These are phyloP conservation scores for Paramisgurnus dabryanus DNA, from an alignment of 2,113 vertebrate genomes.

Conservation along the genomic window DNA sequence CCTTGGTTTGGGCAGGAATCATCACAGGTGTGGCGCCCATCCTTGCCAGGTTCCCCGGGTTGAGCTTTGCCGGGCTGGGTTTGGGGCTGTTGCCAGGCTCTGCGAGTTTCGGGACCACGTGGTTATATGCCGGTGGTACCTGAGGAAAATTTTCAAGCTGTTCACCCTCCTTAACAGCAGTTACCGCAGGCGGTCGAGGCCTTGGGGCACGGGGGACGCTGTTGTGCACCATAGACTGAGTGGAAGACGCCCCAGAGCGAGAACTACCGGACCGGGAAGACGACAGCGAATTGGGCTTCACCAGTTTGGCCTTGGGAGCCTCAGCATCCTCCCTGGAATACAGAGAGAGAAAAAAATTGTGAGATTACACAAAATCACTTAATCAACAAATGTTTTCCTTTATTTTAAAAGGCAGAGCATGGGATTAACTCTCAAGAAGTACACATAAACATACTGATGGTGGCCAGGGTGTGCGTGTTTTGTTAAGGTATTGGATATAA, in stretches of 20 bases:
- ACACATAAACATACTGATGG: no score
- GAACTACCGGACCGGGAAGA: constrained; percentile 87
- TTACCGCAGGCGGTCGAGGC: constrained; percentile 71
- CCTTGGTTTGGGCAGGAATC: constrained; percentile 81
- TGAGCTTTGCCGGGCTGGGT: constrained; percentile 61
- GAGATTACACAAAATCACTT: neutral
- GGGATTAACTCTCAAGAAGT: no score
- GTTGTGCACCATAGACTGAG: constrained; percentile 85
- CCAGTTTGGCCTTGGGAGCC: constrained; percentile 87
- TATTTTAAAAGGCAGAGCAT: no score
- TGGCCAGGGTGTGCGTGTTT: no score
- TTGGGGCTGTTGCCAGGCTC: constrained; percentile 58
- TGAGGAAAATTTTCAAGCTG: constrained; percentile 66
- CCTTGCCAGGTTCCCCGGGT: constrained; percentile 68
- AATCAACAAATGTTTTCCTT: no score
- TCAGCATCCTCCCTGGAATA: constrained; percentile 87
- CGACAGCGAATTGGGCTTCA: constrained; percentile 87
- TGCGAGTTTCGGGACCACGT: constrained; percentile 63
- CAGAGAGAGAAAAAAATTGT: constrained; percentile 1
- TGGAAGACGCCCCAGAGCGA: constrained; percentile 87
- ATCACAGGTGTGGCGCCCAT: constrained; percentile 74
- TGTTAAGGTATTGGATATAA: no score
- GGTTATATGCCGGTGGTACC: constrained; percentile 69
- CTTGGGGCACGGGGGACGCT: constrained; percentile 80
- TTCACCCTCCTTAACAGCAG: constrained; percentile 55